Percentiles rank a stretch among this genome's conserved stretches.
phyloP scores from a whole-genome alignment of 2,888 invertebrate genomes.

The Cephus spinipes region DNA sequence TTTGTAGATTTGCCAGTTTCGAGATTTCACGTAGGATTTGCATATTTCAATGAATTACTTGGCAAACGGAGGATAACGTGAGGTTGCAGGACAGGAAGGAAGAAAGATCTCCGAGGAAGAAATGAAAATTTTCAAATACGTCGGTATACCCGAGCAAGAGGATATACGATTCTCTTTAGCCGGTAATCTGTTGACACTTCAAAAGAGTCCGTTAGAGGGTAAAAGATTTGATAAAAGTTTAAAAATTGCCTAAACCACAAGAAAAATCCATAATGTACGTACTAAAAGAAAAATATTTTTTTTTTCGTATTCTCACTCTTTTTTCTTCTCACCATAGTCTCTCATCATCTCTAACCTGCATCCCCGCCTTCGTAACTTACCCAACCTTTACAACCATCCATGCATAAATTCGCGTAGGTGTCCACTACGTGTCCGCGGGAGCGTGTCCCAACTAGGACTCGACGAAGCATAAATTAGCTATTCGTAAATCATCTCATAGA shows the following conservation, averaged over 20 bases:
- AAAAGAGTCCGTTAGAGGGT: not conserved
- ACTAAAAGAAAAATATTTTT: not conserved
- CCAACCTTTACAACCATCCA: not conserved
- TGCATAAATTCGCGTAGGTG: not conserved
- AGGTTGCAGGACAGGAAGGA: not conserved
- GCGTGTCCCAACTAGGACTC: constrained; percentile 2
- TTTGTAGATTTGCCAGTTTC: constrained; percentile 24
- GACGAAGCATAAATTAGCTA: constrained; percentile 2
- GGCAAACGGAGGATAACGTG: not conserved
- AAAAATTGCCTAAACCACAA: not conserved
- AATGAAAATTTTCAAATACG: not conserved
- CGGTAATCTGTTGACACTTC: not conserved
- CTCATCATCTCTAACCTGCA: not conserved
- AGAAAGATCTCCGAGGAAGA: not conserved
- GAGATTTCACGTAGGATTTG: constrained; percentile 22
- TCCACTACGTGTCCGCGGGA: not conserved
- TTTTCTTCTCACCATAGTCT: no score
- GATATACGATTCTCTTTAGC: not conserved
- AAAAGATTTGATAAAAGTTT: not conserved
- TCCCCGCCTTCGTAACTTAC: not conserved
- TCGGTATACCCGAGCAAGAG: not conserved
- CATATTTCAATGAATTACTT: constrained; percentile 9
- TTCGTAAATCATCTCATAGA: constrained; percentile 3
- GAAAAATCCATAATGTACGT: not conserved
- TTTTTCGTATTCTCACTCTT: no score